Conservation (phyloP, 1,140 invertebrate species). For the Chymomyza costata region DNA sequence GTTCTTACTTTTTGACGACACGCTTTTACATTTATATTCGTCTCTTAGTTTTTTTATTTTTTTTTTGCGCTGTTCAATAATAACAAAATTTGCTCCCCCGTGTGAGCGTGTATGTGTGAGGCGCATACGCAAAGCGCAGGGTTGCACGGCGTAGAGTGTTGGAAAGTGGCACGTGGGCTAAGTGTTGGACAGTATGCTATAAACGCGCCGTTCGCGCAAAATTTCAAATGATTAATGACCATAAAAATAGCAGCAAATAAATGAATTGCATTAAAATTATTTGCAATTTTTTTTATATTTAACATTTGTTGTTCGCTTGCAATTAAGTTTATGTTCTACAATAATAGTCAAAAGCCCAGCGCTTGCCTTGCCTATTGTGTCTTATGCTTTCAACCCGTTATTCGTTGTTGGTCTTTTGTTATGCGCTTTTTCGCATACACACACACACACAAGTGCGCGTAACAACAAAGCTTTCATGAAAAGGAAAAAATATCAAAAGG, state of each 20-base stretch:
- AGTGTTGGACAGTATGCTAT: slow-evolving; percentile 26
- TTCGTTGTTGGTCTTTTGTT: slow-evolving; percentile 8
- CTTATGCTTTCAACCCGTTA: slow-evolving; percentile 16
- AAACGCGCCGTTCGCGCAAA: slow-evolving; percentile 35
- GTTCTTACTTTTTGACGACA: slow-evolving; percentile 42
- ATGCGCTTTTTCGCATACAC: slow-evolving; percentile 5
- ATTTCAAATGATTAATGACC: slow-evolving; percentile 10
- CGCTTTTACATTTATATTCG: slow-evolving; percentile 45
- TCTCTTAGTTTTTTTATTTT: slow-evolving; percentile 24
- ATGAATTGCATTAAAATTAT: no score
- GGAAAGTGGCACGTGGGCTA: slow-evolving; percentile 47
- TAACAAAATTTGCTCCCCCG: no score
- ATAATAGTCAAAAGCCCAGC: neutral
- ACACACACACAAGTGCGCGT: slow-evolving; percentile 16
- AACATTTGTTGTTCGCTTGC: slow-evolving; percentile 1
- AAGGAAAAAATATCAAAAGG: slow-evolving; percentile 12
- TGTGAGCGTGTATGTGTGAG: no score
- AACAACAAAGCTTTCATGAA: slow-evolving; percentile 23
- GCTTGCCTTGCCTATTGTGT: slow-evolving; percentile 3
- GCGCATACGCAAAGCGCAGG: no score
- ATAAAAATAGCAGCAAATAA: no score
- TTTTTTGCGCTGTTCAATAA: no score
- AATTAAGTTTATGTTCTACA: slow-evolving; percentile 13
- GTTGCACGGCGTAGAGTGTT: slow-evolving; percentile 23
- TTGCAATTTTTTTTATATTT: no score